Evolutionary conservation across 2,797 vertebrate genomes (phyloP).

Genomic region (Botia almorhae): DNA sequence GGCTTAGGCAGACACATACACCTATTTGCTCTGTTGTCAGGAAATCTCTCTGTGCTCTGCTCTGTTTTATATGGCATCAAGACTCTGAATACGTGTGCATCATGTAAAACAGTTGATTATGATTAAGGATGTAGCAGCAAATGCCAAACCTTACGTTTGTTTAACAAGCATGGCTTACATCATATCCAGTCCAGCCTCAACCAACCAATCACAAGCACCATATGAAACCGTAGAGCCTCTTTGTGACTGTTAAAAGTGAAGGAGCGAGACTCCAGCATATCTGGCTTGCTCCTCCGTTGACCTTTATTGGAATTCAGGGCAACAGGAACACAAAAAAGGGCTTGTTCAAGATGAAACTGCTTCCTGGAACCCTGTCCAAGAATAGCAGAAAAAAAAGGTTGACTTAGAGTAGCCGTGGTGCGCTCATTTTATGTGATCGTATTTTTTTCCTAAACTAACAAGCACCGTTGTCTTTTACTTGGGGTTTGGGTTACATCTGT

Average conservation of each 20-base stretch:
- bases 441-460: conserved; percentile 61
- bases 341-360: conserved; percentile 49
- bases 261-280: conserved; percentile 38
- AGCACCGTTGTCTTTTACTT: conserved; percentile 56
- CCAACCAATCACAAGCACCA: conserved; percentile 32
- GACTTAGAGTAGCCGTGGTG: conserved; percentile 38
- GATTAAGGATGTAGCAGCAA: not conserved
- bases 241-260: conserved; percentile 33
- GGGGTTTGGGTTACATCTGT: conserved; percentile 62
- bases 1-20: conserved; percentile 36
- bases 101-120: conserved; percentile 23
- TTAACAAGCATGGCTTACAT: conserved; percentile 9
- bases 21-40: conserved; percentile 45
- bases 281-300: conserved; percentile 46
- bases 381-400: conserved; percentile 42
- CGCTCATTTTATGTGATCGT: conserved; percentile 54
- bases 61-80: not conserved
- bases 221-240: conserved; percentile 28
- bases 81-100: not conserved
- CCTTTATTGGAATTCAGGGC: conserved; percentile 56
- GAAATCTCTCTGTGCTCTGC: conserved; percentile 1
- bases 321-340: conserved; percentile 49
- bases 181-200: conserved; percentile 27
- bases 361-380: conserved; percentile 54
- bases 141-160: not conserved